Conservation (phyloP, 2,888 invertebrate species). For the Nasonia oneida region DNA sequence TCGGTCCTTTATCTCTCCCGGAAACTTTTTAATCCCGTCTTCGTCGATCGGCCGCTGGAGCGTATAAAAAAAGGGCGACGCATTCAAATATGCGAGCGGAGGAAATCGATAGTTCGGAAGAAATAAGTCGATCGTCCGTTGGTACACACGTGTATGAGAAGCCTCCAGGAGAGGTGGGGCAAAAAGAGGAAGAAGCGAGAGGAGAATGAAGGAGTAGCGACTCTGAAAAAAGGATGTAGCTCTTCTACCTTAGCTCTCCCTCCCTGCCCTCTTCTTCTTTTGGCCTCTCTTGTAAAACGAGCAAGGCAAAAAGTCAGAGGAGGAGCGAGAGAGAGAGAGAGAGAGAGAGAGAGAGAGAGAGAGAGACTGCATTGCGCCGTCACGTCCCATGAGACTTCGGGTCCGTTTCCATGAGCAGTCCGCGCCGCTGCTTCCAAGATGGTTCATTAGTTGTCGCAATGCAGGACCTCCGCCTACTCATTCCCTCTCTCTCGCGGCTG, state of each 20-base stretch:
- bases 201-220: neutral
- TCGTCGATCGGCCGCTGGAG: constrained; percentile 19
- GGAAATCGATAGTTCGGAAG: constrained; percentile 62
- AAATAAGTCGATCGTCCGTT: constrained; percentile 53
- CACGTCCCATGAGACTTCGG: constrained; percentile 77
- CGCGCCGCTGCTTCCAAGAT: constrained; percentile 71
- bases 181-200: neutral
- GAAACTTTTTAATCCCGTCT: constrained; percentile 56
- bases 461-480: constrained; percentile 72
- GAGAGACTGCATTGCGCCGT: constrained; percentile 78
- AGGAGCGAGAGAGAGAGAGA: constrained; percentile 54
- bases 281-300: constrained; percentile 57
- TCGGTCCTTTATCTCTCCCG: constrained; percentile 46
- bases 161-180: neutral
- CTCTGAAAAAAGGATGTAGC: neutral
- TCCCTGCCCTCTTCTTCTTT: constrained; percentile 16
- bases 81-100: constrained; percentile 59
- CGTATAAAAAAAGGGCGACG: constrained; percentile 51
- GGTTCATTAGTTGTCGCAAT: constrained; percentile 79
- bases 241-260: constrained; percentile 4
- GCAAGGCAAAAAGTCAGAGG: constrained; percentile 66
- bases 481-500: constrained; percentile 15
- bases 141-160: constrained; percentile 16
- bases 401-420: constrained; percentile 65
- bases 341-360: constrained; percentile 62